Percentiles rank a stretch among this genome's conserved stretches.
These are phyloP conservation scores for Monopterus albus DNA, from an alignment of 2,113 vertebrate genomes.

Conservation along the genomic window DNA sequence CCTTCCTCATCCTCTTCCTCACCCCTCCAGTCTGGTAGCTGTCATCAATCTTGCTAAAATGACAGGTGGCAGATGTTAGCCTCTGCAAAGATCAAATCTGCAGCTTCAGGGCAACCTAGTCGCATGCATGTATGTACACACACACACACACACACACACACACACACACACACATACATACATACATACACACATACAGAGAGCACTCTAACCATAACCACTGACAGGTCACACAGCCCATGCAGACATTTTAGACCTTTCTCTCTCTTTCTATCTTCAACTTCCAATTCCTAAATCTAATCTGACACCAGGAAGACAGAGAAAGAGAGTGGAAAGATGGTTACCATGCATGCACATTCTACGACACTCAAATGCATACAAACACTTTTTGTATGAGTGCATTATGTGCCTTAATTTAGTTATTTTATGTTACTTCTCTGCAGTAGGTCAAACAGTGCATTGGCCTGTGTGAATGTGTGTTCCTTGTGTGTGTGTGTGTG, in stretches of 20 bases:
- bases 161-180: background rate
- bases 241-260: slow-evolving; percentile 27
- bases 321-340: slow-evolving; percentile 74
- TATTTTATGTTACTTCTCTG: background rate
- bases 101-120: slow-evolving; percentile 93
- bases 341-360: slow-evolving; percentile 31
- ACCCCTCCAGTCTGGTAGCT: slow-evolving; percentile 84
- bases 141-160: slow-evolving; percentile 19
- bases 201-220: slow-evolving; percentile 43
- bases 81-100: slow-evolving; percentile 99
- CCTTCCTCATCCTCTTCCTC: slow-evolving; percentile 71
- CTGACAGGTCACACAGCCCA: slow-evolving; percentile 68
- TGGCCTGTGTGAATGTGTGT: slow-evolving; percentile 4
- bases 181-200: slow-evolving; percentile 17
- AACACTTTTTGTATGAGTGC: background rate
- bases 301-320: slow-evolving; percentile 81
- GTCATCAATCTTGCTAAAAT: slow-evolving; percentile 99
- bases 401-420: slow-evolving; percentile 8
- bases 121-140: slow-evolving; percentile 77
- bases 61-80: slow-evolving; percentile 99
- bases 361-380: background rate
- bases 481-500: slow-evolving; percentile 1
- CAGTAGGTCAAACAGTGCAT: background rate
- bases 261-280: slow-evolving; percentile 9
- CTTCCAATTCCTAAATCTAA: slow-evolving; percentile 77